Evolutionary conservation across 2,797 vertebrate genomes (phyloP).

Genomic region (Hemibagrus guttatus): DNA sequence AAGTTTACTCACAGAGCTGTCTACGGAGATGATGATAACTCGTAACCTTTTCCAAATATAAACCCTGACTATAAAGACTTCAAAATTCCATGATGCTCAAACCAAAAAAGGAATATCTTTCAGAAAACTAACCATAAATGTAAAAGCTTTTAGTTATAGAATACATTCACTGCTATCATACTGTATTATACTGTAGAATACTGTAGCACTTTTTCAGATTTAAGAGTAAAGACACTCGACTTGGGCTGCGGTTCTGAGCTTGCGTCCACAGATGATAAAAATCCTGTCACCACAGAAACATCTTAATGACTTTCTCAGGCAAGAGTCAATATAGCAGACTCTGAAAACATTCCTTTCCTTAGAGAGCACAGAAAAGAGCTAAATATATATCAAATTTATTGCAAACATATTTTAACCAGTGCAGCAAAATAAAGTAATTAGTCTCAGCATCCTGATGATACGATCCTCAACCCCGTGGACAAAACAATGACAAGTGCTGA

Average conservation of each 20-base stretch:
- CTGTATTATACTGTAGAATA: neutral
- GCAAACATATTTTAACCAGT: neutral
- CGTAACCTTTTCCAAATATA: conserved; percentile 3
- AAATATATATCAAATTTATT: conserved; percentile 13
- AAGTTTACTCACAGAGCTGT: conserved; percentile 20
- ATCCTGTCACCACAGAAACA: conserved; percentile 55
- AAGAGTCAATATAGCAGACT: conserved; percentile 19
- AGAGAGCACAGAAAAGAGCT: conserved; percentile 13
- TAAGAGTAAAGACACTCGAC: neutral
- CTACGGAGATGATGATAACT: conserved; percentile 2
- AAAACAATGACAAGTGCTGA: neutral
- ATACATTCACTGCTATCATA: neutral
- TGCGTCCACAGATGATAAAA: conserved; percentile 46
- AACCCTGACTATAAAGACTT: neutral
- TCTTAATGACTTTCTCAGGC: conserved; percentile 69
- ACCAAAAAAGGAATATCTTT: no score
- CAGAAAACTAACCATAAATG: neutral
- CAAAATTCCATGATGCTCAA: neutral
- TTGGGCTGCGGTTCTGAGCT: conserved; percentile 36
- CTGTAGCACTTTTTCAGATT: conserved; percentile 14
- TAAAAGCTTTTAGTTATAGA: neutral
- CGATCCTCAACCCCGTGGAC: neutral
- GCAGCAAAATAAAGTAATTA: neutral
- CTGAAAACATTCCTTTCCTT: conserved; percentile 35
- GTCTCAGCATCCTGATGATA: neutral